These are phyloP conservation scores for Caenorhabditis afra DNA, from an alignment of 2,888 invertebrate species.

Conservation along the genomic window DNA sequence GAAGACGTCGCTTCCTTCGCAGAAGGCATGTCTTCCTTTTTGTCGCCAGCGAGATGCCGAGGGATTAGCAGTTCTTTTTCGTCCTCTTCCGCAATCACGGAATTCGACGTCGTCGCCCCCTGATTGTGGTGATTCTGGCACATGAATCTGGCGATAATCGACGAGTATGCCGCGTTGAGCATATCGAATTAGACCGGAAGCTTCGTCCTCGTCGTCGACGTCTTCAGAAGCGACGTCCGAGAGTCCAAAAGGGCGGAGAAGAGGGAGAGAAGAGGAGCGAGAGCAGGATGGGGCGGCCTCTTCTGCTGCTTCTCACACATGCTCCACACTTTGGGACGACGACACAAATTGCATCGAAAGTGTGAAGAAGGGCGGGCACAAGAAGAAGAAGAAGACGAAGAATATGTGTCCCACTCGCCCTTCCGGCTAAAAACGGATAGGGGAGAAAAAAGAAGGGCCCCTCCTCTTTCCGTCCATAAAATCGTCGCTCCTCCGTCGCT, in stretches of 20 bases:
- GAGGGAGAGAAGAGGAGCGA: constrained; percentile 6
- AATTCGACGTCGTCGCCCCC: constrained; percentile 3
- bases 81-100: constrained; percentile 23
- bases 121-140: constrained; percentile 20
- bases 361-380: constrained; percentile 43
- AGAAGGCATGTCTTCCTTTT: not conserved
- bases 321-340: not conserved
- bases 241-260: not conserved
- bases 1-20: constrained; percentile 1
- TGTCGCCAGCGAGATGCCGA: not conserved
- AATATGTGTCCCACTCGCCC: constrained; percentile 19
- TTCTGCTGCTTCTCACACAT: constrained; percentile 16
- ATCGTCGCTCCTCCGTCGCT: constrained; percentile 12
- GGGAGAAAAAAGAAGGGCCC: constrained; percentile 14
- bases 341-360: constrained; percentile 52
- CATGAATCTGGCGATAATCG: constrained; percentile 51
- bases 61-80: constrained; percentile 3
- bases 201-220: not conserved
- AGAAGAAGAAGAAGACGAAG: not conserved
- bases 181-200: constrained; percentile 45
- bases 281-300: constrained; percentile 13
- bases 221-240: constrained; percentile 5
- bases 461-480: constrained; percentile 15
- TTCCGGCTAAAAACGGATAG: constrained; percentile 4
- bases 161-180: constrained; percentile 57